phyloP scores from a whole-genome alignment of 1,140 invertebrate species.

The Araneus ventricosus region DNA sequence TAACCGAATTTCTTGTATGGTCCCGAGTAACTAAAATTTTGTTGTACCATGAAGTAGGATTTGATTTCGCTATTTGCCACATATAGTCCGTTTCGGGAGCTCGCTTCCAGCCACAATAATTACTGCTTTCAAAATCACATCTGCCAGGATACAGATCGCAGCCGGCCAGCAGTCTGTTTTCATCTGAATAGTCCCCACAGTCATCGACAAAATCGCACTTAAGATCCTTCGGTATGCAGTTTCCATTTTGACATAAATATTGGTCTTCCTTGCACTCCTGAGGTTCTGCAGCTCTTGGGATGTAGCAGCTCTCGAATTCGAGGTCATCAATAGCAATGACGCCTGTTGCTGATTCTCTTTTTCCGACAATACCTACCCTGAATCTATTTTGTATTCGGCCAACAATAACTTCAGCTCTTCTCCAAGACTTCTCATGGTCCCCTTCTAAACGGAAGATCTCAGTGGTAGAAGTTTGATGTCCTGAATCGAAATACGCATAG shows the following conservation, averaged over 20 bases:
- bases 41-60: conserved; percentile 5
- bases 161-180: conserved; percentile 62
- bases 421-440: conserved; percentile 53
- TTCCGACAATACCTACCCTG: conserved; percentile 54
- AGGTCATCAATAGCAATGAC: conserved; percentile 74
- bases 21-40: conserved; percentile 39
- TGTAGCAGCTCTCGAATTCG: conserved; percentile 68
- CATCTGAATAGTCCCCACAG: conserved; percentile 77
- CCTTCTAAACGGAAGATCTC: conserved; percentile 47
- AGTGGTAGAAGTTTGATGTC: neutral
- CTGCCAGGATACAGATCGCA: conserved; percentile 68
- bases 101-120: conserved; percentile 67
- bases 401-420: conserved; percentile 51
- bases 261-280: conserved; percentile 56
- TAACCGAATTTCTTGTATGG: conserved; percentile 76
- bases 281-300: conserved; percentile 20
- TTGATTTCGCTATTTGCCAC: conserved; percentile 18
- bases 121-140: conserved; percentile 73
- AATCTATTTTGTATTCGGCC: conserved; percentile 74
- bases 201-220: conserved; percentile 75
- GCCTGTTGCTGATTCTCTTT: neutral
- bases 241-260: conserved; percentile 68
- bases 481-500: conserved; percentile 42
- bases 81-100: conserved; percentile 60
- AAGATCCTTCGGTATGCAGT: conserved; percentile 67